Percentiles rank a stretch among this genome's conserved stretches.
Evolutionary conservation across 2,888 invertebrate species (phyloP).

Genomic region (Acanthopleura granulata): DNA sequence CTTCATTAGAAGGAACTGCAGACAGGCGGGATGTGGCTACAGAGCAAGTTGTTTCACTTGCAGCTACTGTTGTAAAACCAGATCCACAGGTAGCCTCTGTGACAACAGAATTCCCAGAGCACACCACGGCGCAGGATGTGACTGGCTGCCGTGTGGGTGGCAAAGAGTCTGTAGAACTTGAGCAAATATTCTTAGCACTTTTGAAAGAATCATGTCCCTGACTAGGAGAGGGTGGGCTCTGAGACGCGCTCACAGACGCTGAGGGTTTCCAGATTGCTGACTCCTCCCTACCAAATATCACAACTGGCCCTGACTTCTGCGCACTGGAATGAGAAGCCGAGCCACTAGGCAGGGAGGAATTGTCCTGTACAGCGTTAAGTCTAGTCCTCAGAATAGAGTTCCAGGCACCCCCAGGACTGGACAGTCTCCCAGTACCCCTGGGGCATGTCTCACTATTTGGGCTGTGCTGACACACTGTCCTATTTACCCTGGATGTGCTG

Average conservation of each 20-base stretch:
- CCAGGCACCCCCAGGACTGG: background rate
- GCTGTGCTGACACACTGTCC: background rate
- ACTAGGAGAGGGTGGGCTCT: background rate
- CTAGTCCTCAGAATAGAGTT: conserved; percentile 9
- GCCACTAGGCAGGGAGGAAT: background rate
- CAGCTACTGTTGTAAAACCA: too few species aligned
- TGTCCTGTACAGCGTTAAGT: conserved; percentile 11
- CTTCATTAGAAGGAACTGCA: too few species aligned
- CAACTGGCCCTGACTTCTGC: background rate
- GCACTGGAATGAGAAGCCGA: conserved; percentile 2
- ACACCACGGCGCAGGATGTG: too few species aligned
- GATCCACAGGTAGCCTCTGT: too few species aligned
- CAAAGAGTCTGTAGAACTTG: background rate
- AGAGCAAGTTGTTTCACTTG: too few species aligned
- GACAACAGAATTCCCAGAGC: too few species aligned
- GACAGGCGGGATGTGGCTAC: too few species aligned
- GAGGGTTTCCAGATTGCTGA: background rate
- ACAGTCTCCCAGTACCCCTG: background rate
- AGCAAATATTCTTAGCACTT: conserved; percentile 5
- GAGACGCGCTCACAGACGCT: background rate
- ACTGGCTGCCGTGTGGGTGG: too few species aligned
- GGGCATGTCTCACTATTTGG: background rate
- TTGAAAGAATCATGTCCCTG: background rate
- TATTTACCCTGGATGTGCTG: background rate
- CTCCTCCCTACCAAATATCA: conserved; percentile 18